Evolutionary conservation across 2,888 invertebrate genomes (phyloP), one percentile per base, ranked within the genome.

Genomic region (Coelinius sp.): DNA sequence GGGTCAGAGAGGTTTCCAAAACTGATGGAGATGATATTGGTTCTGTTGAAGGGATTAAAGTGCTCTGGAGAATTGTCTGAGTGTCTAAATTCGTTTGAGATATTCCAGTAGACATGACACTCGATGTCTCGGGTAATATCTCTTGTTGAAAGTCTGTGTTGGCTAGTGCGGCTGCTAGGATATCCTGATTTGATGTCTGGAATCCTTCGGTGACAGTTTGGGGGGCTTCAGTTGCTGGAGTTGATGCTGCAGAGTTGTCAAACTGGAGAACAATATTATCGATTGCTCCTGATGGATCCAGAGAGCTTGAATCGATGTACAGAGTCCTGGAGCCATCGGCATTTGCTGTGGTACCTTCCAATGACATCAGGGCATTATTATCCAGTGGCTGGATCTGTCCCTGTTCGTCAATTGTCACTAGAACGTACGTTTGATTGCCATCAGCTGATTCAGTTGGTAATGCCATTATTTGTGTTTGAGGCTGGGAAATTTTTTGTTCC

Each of bases 101-200:
- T 8, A 88, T 82, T 35, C 84, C 84, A 2, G 83, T 75, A 24
- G 88, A 86, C 31, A 89, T 83, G 6, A 89, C 84, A 74, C 83
- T 88, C 24, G 89, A 75, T 31, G 82, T 80, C 56, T 88, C 88
- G 8, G 85, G 79, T 8, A 88, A 73, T 56, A 85, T 81, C 73
- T 91, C 90, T 74, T 90, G 89, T 76, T 92, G 93, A 81, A 94
- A 93, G 83, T 94, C 94, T 20, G 93, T 93, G 80, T 93, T 93
- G 0, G 94, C 94, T 53, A 94, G 88, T 14, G 94, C 94, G 10
- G 93, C 94, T 14, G 94, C 93, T 53, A 94, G 88, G 77, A 94
- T 93, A 83, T 94, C 94, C 77, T 93, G 91, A 78, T 92, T 92
- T 2, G 86, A 83, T 1, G 81, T 83, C 2, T 81, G 77, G 52